These are phyloP conservation scores for Cossypha caffra DNA, from an alignment of 2,797 vertebrate genomes.

Conservation along the genomic window DNA sequence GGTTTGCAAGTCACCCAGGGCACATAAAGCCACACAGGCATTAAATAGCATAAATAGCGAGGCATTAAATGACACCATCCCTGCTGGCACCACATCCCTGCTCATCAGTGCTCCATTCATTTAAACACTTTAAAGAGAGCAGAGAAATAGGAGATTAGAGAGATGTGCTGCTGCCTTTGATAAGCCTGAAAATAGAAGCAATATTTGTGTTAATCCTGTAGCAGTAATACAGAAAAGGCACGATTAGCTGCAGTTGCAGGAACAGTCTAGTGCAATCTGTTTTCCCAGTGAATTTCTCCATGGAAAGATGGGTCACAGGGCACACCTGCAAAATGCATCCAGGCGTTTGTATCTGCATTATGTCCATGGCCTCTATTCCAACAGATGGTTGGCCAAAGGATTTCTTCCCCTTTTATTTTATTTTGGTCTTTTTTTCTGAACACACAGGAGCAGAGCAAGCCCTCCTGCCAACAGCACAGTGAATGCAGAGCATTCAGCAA, in stretches of 20 bases:
- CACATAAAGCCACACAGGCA: conserved; percentile 48
- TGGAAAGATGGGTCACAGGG: conserved; percentile 42
- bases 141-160: conserved; percentile 59
- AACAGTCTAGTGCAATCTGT: conserved; percentile 1
- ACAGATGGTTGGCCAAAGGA: conserved; percentile 53
- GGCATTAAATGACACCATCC: conserved; percentile 55
- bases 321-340: conserved; percentile 51
- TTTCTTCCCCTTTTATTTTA: conserved; percentile 43
- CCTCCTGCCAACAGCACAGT: not conserved
- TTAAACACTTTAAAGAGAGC: conserved; percentile 46
- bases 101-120: conserved; percentile 59
- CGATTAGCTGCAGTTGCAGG: conserved; percentile 22
- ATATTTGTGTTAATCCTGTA: conserved; percentile 52
- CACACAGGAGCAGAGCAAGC: conserved; percentile 36
- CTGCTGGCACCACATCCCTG: conserved; percentile 53
- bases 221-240: conserved; percentile 5
- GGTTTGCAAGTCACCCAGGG: conserved; percentile 51
- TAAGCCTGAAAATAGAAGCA: conserved; percentile 53
- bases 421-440: not conserved
- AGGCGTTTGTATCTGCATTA: not conserved
- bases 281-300: conserved; percentile 34
- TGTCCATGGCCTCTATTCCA: conserved; percentile 19
- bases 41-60: conserved; percentile 46
- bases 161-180: conserved; percentile 60
- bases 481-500: conserved; percentile 18